These are phyloP conservation scores for Sialia sialis DNA, from an alignment of 2,113 vertebrate species.

Conservation along the genomic window DNA sequence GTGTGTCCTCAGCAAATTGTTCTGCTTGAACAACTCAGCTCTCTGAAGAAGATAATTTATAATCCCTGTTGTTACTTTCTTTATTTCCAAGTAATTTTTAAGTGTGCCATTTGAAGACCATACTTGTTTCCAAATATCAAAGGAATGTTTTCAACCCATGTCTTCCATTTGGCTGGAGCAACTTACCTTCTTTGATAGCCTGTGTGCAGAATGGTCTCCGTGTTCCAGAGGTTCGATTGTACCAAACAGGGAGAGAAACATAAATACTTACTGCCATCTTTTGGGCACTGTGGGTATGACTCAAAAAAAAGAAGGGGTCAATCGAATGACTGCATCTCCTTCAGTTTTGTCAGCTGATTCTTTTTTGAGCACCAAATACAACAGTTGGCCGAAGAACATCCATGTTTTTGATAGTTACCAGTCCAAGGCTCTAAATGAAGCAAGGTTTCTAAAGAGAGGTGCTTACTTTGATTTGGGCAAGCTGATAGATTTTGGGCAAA, in stretches of 20 bases:
- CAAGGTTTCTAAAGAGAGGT: background rate
- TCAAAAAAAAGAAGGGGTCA: background rate
- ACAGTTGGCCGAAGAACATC: rapidly evolving
- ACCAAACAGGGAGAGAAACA: background rate
- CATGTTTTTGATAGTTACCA: background rate
- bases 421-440: background rate
- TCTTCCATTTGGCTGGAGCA: background rate
- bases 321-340: background rate
- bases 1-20: background rate
- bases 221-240: background rate
- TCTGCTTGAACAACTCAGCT: background rate
- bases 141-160: background rate
- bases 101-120: background rate
- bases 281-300: slow-evolving; percentile 30
- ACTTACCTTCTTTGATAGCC: background rate
- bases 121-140: background rate
- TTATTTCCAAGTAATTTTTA: background rate
- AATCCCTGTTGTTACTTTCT: background rate
- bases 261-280: slow-evolving; percentile 68
- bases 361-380: background rate
- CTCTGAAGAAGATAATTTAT: background rate
- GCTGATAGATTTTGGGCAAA: background rate
- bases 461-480: background rate
- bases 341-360: background rate
- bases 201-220: background rate